Conservation (phyloP, 2,113 vertebrate genomes). For the Martes martes region DNA sequence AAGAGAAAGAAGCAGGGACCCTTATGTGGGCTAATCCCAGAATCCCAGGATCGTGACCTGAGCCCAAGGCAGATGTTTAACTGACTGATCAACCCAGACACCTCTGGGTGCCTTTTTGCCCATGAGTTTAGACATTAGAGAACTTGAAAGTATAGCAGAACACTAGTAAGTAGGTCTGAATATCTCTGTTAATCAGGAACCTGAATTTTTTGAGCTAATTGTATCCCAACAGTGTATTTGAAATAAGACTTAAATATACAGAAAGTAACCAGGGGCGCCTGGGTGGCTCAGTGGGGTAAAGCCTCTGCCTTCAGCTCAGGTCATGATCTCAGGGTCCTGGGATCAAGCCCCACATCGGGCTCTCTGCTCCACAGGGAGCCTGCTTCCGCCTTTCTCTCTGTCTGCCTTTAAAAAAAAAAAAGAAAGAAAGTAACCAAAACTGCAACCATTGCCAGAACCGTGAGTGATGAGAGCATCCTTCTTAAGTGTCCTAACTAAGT, state of each 20-base stretch:
- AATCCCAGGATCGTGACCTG: too few species aligned
- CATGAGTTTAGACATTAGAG: not conserved
- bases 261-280: not conserved
- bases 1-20: too few species aligned
- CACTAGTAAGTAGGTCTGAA: not conserved
- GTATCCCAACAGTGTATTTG: not conserved
- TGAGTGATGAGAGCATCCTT: not conserved
- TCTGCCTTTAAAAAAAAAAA: too few species aligned
- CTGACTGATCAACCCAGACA: too few species aligned
- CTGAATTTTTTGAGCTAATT: not conserved
- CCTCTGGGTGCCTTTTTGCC: not conserved
- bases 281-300: too few species aligned
- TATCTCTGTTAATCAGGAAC: not conserved
- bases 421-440: not conserved
- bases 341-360: too few species aligned
- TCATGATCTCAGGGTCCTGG: too few species aligned
- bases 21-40: too few species aligned
- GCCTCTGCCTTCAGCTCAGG: too few species aligned
- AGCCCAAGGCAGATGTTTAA: too few species aligned
- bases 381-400: too few species aligned
- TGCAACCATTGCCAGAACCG: not conserved
- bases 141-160: not conserved
- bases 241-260: not conserved
- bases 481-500: conserved; percentile 7
- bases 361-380: too few species aligned